These are phyloP conservation scores for Nymphalis polychloros DNA, from an alignment of 2,888 invertebrate genomes.

Conservation along the genomic window DNA sequence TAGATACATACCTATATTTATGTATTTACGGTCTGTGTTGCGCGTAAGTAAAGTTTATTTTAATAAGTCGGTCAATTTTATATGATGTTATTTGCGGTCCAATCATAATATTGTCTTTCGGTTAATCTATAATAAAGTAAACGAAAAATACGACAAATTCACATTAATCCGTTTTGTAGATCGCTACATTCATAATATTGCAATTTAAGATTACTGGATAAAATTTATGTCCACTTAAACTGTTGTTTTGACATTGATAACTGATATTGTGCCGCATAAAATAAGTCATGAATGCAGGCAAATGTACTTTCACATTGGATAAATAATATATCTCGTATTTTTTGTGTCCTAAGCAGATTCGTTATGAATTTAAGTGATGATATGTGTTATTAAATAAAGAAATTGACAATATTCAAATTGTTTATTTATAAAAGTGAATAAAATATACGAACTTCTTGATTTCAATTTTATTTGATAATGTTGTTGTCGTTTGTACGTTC, in stretches of 20 bases:
- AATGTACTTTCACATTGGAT: background rate
- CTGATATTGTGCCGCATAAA: background rate
- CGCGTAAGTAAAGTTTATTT: conserved; percentile 19
- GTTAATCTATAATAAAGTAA: conserved; percentile 51
- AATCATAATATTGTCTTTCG: conserved; percentile 57
- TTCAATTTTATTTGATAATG: no score
- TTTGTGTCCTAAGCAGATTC: no score
- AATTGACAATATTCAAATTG: no score
- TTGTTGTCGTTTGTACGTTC: no score
- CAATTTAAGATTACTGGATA: background rate
- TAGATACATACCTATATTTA: no score
- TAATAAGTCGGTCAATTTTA: conserved; percentile 42
- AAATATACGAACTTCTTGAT: no score
- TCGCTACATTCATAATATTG: background rate
- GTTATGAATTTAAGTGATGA: no score
- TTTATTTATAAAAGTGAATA: no score
- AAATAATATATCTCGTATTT: no score
- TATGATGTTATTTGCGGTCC: conserved; percentile 51
- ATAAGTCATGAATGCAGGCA: background rate
- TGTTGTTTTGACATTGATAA: background rate
- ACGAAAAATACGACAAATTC: conserved; percentile 41
- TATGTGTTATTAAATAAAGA: no score
- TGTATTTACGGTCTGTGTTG: no score
- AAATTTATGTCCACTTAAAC: background rate
- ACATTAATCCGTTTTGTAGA: conserved; percentile 42